Evolutionary conservation across 2,797 vertebrate genomes (phyloP), one percentile per base, ranked within the genome.

Genomic region (Gouania willdenowi): DNA sequence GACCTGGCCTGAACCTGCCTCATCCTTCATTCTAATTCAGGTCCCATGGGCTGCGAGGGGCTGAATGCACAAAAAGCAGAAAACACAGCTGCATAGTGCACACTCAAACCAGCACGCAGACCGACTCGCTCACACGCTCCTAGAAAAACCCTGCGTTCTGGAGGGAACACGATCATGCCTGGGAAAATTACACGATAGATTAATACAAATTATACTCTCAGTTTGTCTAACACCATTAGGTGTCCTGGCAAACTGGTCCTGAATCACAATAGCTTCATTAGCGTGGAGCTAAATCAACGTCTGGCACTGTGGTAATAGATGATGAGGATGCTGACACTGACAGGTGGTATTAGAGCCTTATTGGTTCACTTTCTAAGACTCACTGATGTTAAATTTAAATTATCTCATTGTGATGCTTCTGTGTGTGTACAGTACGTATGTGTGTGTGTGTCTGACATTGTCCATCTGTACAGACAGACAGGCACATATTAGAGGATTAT

Each of bases 231-330:
- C 17, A 8, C 51, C 51, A 56, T 87, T 84, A 84, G 77, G 33
- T 48, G 55, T 76, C 55, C 62, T 5, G 28, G 66, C 56, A 24
- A 71, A 68, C 71, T 27, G 37, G 31, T 31, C 38, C 63, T 62
- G 82, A 86, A 84, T 88, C 45, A 24, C 66, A 78, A 81, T 80
- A 69, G 24, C 64, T 66, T 79, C 74, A 79, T 87, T 82, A 85
- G 34, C 0, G 35, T 5, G 21, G 7, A 12, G 65, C 31, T 64
- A 66, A 83, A 82, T 81, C 70, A 59, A 50, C 33, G 56, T 62
- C 62, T 48, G 26, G 32, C 55, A 51, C 70, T 30, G 15, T 13
- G 14, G 54, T 82, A 83, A 87, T 79, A 73, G 66, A 72, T 25
- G 66, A 81, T 74, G 65, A 56, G 54, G 43, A 82, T 71, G 66